Evolutionary conservation across 2,113 vertebrate genomes (phyloP), one percentile per base, ranked within the genome.

Genomic region (Pteronura brasiliensis): DNA sequence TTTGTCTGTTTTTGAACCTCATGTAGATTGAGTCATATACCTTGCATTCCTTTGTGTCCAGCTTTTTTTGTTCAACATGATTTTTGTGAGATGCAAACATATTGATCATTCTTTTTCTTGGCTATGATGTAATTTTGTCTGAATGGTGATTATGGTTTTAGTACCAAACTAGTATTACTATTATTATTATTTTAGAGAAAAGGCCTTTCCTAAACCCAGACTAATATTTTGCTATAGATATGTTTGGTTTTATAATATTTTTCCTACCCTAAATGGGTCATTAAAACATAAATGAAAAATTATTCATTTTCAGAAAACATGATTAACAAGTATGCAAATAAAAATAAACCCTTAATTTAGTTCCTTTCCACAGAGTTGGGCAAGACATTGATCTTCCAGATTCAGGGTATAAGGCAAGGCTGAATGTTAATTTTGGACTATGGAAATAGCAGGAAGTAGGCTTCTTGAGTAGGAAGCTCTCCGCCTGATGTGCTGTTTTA

Each of bases 181-280:
- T 90, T 61, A 23, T 86, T 65, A 63, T 63, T 69, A 63, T 55
- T 72, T 90, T 82, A 83, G 42, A 95, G 49, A 65, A 79, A 88
- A 23, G 27, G 8, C 6, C 59, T 69, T 87, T 71, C 42, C 86
- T 71, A 88, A 49, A 63, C 77, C 25, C 88, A 83, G 6, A 44
- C 29, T 82, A 87, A 34, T 82, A 93, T 83, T 86, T 87, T 61
- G 7, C 44, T n/a, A 44, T 27, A 39, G 36, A 34, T 29, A 7
- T 34, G 27, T 52, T 72, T 61, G 49, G 31, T 34, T 87, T 77
- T 82, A 65, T 44, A 82, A 36, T 72, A 34, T 83, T 61, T 85
- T 87, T 57, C 27, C 31, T 57, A 14, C 20, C 52, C 55, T 72
- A 72, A 57, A 39, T 21, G 25, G 9, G 4, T 83, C 25, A 52